Evolutionary conservation across 64 coral and sea anemone species (phyloP), one percentile per base, ranked within the genome.

Genomic region (Trachythela sp.): DNA sequence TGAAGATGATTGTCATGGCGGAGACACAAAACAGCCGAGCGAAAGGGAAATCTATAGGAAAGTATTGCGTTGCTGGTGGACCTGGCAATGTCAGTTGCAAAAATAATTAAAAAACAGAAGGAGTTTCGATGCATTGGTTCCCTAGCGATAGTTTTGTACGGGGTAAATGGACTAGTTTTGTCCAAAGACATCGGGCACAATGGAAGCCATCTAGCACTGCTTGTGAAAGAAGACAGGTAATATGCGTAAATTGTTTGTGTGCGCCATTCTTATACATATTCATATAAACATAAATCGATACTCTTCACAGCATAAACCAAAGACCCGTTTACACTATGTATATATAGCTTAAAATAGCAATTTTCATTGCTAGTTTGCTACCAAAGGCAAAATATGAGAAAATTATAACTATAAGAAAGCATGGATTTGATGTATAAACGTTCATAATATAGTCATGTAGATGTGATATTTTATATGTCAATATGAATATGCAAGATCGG

Each of bases 61-160:
- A 22, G 59, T 68, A 68, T 68, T 68, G 59, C 18, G 59, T 68
- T 31, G 59, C 59, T 68, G 59, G 30, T 68, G 59, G 59, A 31
- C 59, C 59, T 22, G 18, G 59, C 20, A 31, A 68, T 68, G 59
- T 68, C 59, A 8, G 59, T 31, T 68, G 59, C 30, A 68, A 68
- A 68, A 68, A 68, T 68, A 68, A 68, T 31, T 68, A 22, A 68
- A 68, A 68, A 68, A 68, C 59, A n/a, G 30, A 68, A 68, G 59
- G 59, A 68, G 14, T 68, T 6, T 22, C 18, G 59, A 68, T 68
- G 59, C 5, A 68, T 31, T 14, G 59, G 20, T 68, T 68, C 30
- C 59, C 59, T 68, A 31, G 59, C 20, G 59, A 68, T 31, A 68
- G 59, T 68, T 68, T 31, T 68, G 59, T 68, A 31, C 5, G 18